Evolutionary conservation across 2,113 vertebrate species (phyloP).

Genomic region (Stigmatopora argus): DNA sequence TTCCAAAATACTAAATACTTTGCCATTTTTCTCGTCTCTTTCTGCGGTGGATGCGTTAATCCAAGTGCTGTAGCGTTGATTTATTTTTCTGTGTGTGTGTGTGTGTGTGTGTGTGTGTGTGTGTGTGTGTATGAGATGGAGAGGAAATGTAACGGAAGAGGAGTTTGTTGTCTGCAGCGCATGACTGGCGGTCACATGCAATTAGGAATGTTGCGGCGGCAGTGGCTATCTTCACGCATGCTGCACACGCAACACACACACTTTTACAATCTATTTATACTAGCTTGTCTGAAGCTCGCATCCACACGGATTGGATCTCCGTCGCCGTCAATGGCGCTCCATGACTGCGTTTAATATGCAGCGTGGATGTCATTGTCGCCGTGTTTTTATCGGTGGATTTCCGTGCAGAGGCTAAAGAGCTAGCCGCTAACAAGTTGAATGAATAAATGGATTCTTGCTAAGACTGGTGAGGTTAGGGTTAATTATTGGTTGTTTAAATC

Average conservation of each 20-base stretch:
- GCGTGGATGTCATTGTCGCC: too few relatives aligned
- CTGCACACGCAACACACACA: conserved; percentile 18
- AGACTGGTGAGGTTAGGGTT: too few relatives aligned
- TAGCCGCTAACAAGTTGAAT: too few relatives aligned
- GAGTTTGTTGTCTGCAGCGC: conserved; percentile 43
- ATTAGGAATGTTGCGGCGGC: conserved; percentile 56
- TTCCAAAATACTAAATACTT: too few relatives aligned
- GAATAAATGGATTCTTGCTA: too few relatives aligned
- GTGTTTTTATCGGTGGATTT: too few relatives aligned
- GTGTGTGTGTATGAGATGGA: not conserved
- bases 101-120: not conserved
- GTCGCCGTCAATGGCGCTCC: too few relatives aligned
- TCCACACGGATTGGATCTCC: not conserved
- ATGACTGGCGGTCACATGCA: conserved; percentile 62
- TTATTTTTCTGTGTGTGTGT: not conserved
- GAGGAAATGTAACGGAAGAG: conserved; percentile 13
- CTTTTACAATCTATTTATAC: not conserved
- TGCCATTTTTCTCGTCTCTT: too few relatives aligned
- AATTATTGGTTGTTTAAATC: too few relatives aligned
- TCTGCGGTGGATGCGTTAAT: not conserved
- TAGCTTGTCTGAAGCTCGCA: too few relatives aligned
- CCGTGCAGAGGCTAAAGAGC: too few relatives aligned
- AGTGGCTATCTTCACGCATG: conserved; percentile 40
- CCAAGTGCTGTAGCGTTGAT: not conserved
- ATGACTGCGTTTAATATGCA: too few relatives aligned